phyloP scores from a whole-genome alignment of 2,888 invertebrate genomes.

The Leuctra nigra region DNA sequence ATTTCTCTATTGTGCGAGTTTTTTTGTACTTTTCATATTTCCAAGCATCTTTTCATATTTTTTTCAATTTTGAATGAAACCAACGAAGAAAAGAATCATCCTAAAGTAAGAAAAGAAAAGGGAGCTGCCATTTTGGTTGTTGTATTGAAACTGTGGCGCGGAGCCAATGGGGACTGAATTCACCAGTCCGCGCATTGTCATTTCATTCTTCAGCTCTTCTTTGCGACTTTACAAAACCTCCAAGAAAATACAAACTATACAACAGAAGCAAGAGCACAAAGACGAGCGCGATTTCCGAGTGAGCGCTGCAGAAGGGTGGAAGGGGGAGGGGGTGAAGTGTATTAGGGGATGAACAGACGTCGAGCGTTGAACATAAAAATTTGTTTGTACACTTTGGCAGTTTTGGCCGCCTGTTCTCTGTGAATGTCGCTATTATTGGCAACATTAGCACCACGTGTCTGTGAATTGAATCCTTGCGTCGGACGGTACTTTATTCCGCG shows the following conservation, averaged over 20 bases:
- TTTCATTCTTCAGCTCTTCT: conserved; percentile 16
- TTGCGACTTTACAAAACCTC: conserved; percentile 16
- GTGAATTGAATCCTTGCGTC: neutral
- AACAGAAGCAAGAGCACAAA: conserved; percentile 1
- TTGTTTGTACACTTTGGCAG: no score
- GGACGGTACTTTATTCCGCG: neutral
- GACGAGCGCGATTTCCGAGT: conserved; percentile 11
- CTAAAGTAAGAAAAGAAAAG: conserved; percentile 18
- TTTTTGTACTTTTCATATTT: conserved; percentile 22
- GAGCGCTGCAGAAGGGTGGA: no score
- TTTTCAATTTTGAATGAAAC: conserved; percentile 17
- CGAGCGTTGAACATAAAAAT: no score
- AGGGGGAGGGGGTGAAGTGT: no score
- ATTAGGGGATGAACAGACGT: no score
- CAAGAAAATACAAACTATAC: conserved; percentile 13
- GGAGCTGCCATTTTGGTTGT: conserved; percentile 26
- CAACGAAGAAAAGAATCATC: conserved; percentile 20
- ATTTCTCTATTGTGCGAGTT: no score
- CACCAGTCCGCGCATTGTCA: conserved; percentile 3
- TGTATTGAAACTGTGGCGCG: conserved; percentile 19
- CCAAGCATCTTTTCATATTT: conserved; percentile 17
- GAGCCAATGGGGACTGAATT: conserved; percentile 18
- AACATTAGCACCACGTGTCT: neutral
- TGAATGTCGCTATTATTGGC: no score
- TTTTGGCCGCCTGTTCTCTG: no score